These are phyloP conservation scores for Chrysomela aeneicollis DNA, from an alignment of 2,888 invertebrate genomes.

Conservation along the genomic window DNA sequence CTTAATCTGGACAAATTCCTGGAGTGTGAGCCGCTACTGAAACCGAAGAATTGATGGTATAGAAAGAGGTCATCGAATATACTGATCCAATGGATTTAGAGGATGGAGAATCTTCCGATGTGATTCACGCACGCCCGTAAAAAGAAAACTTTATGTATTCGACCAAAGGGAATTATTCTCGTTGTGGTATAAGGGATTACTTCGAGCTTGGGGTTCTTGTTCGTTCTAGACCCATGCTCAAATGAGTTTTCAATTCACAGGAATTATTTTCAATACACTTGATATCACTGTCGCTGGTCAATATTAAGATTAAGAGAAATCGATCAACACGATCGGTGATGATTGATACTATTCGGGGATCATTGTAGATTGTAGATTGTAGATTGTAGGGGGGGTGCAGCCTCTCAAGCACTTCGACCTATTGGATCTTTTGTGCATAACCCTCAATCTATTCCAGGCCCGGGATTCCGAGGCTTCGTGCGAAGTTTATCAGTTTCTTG, in stretches of 20 bases:
- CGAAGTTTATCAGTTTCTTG: no score
- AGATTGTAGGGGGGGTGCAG: no score
- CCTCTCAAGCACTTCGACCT: no score
- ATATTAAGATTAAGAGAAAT: no score
- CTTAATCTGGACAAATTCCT: neutral
- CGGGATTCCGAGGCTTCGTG: no score
- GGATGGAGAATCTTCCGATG: conserved; percentile 2
- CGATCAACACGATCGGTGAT: no score
- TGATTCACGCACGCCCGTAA: conserved; percentile 11
- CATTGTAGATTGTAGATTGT: no score
- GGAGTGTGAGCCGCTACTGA: conserved; percentile 4
- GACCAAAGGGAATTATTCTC: neutral
- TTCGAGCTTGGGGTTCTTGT: neutral
- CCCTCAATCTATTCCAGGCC: no score
- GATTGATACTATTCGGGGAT: no score
- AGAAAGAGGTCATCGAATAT: conserved; percentile 23
- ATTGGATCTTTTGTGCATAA: no score
- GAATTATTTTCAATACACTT: no score
- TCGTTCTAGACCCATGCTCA: neutral
- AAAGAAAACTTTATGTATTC: conserved; percentile 7
- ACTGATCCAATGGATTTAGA: conserved; percentile 6
- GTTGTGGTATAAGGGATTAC: neutral
- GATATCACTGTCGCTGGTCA: no score
- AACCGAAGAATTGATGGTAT: conserved; percentile 47
- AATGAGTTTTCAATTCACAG: neutral